Conservation (phyloP, 2,113 vertebrate species). For the Microcebus jonahi region DNA sequence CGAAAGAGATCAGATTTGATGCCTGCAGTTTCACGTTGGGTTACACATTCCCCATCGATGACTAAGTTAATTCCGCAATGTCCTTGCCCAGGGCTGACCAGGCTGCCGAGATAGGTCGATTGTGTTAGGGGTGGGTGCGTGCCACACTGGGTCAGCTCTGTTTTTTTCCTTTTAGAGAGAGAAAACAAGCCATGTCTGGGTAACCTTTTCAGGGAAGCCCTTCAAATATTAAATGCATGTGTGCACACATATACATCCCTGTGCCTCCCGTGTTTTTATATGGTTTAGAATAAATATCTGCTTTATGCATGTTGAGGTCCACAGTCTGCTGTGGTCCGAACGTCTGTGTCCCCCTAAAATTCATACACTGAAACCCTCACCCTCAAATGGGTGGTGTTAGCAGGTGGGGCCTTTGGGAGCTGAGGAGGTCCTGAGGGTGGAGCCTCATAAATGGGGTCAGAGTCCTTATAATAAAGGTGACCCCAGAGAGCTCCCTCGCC, state of each 20-base stretch:
- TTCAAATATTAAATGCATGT: neutral
- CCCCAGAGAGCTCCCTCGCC: neutral
- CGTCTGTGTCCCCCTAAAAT: neutral
- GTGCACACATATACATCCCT: neutral
- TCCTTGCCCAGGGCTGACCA: too few relatives aligned
- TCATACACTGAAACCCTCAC: neutral
- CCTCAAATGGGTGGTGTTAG: rapidly evolving
- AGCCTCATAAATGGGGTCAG: neutral
- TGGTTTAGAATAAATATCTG: neutral
- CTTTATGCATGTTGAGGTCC: rapidly evolving
- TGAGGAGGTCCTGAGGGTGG: neutral
- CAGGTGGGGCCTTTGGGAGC: neutral
- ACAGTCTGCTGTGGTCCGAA: neutral
- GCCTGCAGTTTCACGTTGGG: neutral
- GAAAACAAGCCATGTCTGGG: neutral
- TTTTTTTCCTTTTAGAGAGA: neutral
- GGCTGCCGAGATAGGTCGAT: rapidly evolving
- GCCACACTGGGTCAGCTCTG: too few relatives aligned
- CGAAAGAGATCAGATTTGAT: neutral
- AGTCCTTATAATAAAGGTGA: neutral
- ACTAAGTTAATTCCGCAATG: neutral
- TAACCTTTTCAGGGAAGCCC: neutral
- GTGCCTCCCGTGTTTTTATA: neutral
- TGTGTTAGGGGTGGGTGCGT: too few relatives aligned
- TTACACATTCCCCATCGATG: neutral